These are phyloP conservation scores for Helleia helle DNA, from an alignment of 2,888 invertebrate genomes.

Conservation along the genomic window DNA sequence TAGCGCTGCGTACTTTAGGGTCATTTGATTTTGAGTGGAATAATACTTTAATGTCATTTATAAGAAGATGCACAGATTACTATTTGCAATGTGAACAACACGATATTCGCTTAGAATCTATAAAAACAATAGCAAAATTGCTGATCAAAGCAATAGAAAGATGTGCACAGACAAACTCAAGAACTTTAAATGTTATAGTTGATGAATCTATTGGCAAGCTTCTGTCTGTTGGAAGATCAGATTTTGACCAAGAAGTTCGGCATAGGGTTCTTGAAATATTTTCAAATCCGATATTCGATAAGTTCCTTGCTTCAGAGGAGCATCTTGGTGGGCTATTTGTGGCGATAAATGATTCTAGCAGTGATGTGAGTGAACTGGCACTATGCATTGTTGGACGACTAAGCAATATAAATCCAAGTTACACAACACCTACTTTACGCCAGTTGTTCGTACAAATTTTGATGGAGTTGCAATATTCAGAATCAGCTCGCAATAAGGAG, in stretches of 20 bases:
- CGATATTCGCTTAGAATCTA: conserved; percentile 92
- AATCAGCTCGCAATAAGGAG: conserved; percentile 96
- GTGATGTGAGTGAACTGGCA: conserved; percentile 94
- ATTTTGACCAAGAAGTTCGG: conserved; percentile 94
- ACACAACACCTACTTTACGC: conserved; percentile 95
- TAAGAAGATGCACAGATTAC: conserved; percentile 92
- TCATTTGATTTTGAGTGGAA: conserved; percentile 94
- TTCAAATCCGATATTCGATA: conserved; percentile 90
- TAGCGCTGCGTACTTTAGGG: conserved; percentile 94
- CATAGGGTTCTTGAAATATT: conserved; percentile 93
- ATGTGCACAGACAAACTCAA: conserved; percentile 78
- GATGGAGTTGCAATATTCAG: conserved; percentile 95
- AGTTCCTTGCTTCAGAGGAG: conserved; percentile 95
- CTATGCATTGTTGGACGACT: conserved; percentile 93
- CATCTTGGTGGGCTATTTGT: conserved; percentile 94
- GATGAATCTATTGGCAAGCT: conserved; percentile 93
- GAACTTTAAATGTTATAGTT: conserved; percentile 90
- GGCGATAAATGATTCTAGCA: conserved; percentile 96
- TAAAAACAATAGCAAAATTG: conserved; percentile 92
- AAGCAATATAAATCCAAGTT: conserved; percentile 96
- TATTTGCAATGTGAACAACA: conserved; percentile 93
- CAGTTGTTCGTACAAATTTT: conserved; percentile 93
- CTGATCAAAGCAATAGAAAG: conserved; percentile 87
- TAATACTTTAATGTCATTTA: conserved; percentile 90
- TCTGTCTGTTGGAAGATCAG: conserved; percentile 94